A percentile compares a stretch with the other conserved stretches of the same genome.
These are phyloP conservation scores for Eudorcas thomsonii DNA, from an alignment of 2,113 vertebrate species.

Conservation along the genomic window DNA sequence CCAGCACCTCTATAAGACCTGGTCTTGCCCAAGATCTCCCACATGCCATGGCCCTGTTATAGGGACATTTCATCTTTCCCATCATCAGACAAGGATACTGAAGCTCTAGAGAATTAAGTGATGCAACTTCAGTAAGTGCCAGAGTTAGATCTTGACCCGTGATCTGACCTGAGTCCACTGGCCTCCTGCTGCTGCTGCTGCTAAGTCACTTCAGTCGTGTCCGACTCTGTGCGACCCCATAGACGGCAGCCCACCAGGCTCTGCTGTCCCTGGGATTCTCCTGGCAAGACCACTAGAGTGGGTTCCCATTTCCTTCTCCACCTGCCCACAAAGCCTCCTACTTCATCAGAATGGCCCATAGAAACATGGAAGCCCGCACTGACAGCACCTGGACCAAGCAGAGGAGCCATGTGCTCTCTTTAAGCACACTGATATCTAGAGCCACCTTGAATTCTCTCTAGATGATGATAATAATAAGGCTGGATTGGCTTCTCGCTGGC, in stretches of 20 bases:
- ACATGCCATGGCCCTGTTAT: not conserved
- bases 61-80: not conserved
- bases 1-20: not conserved
- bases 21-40: not conserved
- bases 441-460: not conserved
- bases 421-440: not conserved
- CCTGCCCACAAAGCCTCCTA: not conserved
- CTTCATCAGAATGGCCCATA: not conserved
- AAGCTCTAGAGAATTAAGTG: not conserved
- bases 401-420: not conserved
- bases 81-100: accelerated
- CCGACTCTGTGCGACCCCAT: too few species aligned
- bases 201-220: too few species aligned
- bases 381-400: not conserved
- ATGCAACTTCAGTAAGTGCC: not conserved
- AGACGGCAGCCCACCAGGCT: too few species aligned
- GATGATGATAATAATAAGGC: not conserved
- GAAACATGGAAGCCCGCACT: accelerated
- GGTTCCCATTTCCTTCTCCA: too few species aligned
- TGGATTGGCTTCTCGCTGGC: not conserved
- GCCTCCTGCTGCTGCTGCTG: not conserved
- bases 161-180: not conserved
- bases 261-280: too few species aligned
- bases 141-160: not conserved
- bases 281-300: too few species aligned